Evolutionary conservation across 2,888 invertebrate genomes (phyloP), one percentile per base, ranked within the genome.

Genomic region (Chaetogeoica ovagalla): DNA sequence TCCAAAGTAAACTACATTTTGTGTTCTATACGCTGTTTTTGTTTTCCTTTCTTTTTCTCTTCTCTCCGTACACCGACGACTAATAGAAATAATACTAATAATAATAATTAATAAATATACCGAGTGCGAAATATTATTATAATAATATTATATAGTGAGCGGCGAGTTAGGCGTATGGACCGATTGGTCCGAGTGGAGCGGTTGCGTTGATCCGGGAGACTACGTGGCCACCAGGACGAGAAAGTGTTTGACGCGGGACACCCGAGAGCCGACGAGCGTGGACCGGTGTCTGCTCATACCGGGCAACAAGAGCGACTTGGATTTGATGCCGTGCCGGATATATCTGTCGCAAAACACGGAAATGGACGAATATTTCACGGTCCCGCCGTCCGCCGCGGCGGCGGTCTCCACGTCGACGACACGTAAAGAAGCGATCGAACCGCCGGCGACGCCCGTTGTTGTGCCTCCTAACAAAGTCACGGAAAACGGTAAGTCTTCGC

Each of bases 171-270:
- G 84, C 59, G 72, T 83, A n/a, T 84, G 84, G 84, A 83, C 84
- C 2, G 82, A 83, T 70, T 84, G 84, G 84, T 84, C 84, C 11
- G 83, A 83, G 17, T 84, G 84, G 84, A 83, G 83, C 59, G 84
- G 83, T 2, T 84, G 84, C 63, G 82, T 83, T 21, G 76, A 81
- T 48, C 68, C 79, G 5, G 71, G 62, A n/a, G 82, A 82, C 57
- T 66, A 72, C 55, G 82, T 83, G 5, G 82, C 82, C 15, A 82
- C 82, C 13, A 82, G 83, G 17, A 82, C 82, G 9, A 59, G 83
- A 52, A 76, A 81, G 43, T 83, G 83, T 81, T 62, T 81, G 59
- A 82, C 83, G 3, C 81, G 76, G 4, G 82, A 82, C 70, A 82
- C 82, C 1, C 72, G 75, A 55, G 82, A 82, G 66, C 81, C 76